These are phyloP conservation scores for Apistogramma diplotaenia DNA, from an alignment of 2,113 vertebrate species.

Conservation along the genomic window DNA sequence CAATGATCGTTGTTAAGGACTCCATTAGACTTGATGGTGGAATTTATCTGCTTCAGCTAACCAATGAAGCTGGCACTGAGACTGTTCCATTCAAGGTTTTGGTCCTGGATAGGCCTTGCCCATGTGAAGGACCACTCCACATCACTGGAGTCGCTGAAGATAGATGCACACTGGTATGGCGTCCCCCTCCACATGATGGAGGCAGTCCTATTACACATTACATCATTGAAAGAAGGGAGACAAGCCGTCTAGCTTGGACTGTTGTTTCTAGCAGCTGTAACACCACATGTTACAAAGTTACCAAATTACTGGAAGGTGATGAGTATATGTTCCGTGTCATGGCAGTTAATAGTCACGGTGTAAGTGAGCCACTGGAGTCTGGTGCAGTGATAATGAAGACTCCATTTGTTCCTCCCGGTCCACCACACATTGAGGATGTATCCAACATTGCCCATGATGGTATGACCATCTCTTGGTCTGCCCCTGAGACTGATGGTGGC, in stretches of 20 bases:
- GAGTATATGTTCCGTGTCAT: conserved; percentile 97
- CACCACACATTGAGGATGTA: conserved; percentile 88
- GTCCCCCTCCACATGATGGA: conserved; percentile 89
- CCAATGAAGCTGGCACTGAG: conserved; percentile 90
- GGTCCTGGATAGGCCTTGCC: conserved; percentile 90
- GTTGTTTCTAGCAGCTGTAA: conserved; percentile 85
- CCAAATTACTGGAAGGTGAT: conserved; percentile 94
- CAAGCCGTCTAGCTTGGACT: conserved; percentile 96
- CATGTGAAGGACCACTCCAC: conserved; percentile 87
- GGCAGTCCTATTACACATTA: conserved; percentile 90
- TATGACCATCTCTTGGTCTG: conserved; percentile 95
- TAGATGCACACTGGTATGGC: conserved; percentile 90
- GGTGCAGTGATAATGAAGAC: conserved; percentile 89
- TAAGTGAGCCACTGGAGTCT: conserved; percentile 90
- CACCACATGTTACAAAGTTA: conserved; percentile 89
- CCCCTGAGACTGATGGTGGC: conserved; percentile 89
- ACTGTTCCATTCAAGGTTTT: conserved; percentile 88
- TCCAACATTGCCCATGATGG: conserved; percentile 91
- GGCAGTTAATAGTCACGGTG: conserved; percentile 93
- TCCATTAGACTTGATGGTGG: conserved; percentile 89
- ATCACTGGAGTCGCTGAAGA: conserved; percentile 89
- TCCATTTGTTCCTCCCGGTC: conserved; percentile 88
- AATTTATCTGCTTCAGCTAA: conserved; percentile 86
- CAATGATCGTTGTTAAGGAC: conserved; percentile 91
- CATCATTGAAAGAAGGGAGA: conserved; percentile 94